Base-by-base conservation (phyloP, 2,888 invertebrate species). In the Nineta flava region DNA sequence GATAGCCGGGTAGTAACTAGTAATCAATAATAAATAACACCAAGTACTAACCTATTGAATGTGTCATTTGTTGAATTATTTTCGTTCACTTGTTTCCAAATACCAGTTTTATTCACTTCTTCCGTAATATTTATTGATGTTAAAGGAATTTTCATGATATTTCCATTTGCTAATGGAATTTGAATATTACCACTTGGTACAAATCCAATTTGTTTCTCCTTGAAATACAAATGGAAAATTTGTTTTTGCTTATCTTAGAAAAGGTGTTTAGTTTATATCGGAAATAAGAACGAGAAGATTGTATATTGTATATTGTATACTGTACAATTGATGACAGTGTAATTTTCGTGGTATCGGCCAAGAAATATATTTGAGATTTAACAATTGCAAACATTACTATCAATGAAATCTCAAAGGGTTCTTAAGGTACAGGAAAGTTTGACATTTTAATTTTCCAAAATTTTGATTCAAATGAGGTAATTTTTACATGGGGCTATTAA, bases 1-100 rank as follows among this genome's bases (percentile, higher is more conserved):
- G n/a, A n/a, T n/a, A n/a, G n/a, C n/a, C n/a, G n/a, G n/a, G n/a
- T n/a, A n/a, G n/a, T n/a, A n/a, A n/a, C n/a, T n/a, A n/a, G n/a
- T n/a, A n/a, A n/a, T n/a, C n/a, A n/a, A n/a, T n/a, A n/a, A n/a
- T n/a, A n/a, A n/a, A n/a, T n/a, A 26, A 26, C 26, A 26, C 2
- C 4, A 26, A 5, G 4, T 26, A 26, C 26, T 26, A 6, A 26
- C 26, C 26, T 26, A 26, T 26, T 26, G 4, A 26, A 63, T 59
- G 61, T 63, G 53, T 58, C 64, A 53, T 55, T 60, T 60, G 71
- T 61, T 52, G 72, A 69, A 61, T 78, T 80, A 54, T 73, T 74
- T 59, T 81, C 81, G 63, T 87, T 88, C 12, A 90, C 84, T 67
- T 90, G 87, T 61, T 90, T 87, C 95, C 95, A 96, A 61, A 95